These are phyloP conservation scores for Kryptolebias ocellatus DNA, from an alignment of 2,797 vertebrate species.

Conservation along the genomic window DNA sequence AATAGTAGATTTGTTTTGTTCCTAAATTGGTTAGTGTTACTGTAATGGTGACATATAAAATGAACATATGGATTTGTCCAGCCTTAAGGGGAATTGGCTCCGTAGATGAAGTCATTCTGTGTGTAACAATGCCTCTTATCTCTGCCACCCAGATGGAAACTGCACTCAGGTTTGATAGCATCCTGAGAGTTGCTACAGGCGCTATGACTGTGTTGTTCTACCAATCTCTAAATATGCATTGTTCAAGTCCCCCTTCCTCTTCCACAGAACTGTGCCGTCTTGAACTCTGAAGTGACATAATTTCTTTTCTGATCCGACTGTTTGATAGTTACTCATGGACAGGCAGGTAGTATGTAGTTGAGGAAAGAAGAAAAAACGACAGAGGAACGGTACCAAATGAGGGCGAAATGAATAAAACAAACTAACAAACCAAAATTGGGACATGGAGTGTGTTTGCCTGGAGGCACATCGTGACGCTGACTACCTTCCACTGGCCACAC, in stretches of 20 bases:
- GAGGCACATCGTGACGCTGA: slow-evolving; percentile 45
- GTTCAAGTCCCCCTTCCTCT: slow-evolving; percentile 23
- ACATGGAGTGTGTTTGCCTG: slow-evolving; percentile 53
- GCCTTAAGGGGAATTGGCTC: slow-evolving; percentile 34
- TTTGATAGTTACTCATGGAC: slow-evolving; percentile 61
- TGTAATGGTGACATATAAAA: slow-evolving; percentile 9
- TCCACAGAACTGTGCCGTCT: slow-evolving; percentile 17
- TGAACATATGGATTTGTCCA: slow-evolving; percentile 37
- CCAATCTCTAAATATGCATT: slow-evolving; percentile 26
- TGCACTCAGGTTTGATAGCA: slow-evolving; percentile 58
- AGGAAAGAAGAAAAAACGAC: slow-evolving; percentile 3
- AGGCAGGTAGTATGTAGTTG: slow-evolving; percentile 32
- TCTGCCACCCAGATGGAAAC: slow-evolving; percentile 56
- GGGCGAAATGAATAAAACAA: slow-evolving; percentile 63
- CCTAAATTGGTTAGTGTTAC: background rate
- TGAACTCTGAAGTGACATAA: slow-evolving; percentile 44
- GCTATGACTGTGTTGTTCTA: slow-evolving; percentile 25
- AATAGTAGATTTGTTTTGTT: background rate
- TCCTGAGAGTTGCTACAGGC: slow-evolving; percentile 52
- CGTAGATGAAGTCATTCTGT: slow-evolving; percentile 45
- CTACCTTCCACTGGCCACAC: slow-evolving; percentile 50
- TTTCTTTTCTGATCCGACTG: slow-evolving; percentile 34
- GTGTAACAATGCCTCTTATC: slow-evolving; percentile 38
- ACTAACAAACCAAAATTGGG: slow-evolving; percentile 58
- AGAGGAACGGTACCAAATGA: slow-evolving; percentile 30